Percentiles rank a stretch among this genome's conserved stretches.
Conservation (phyloP, 2,888 invertebrate genomes). For the Callinectes sapidus region DNA sequence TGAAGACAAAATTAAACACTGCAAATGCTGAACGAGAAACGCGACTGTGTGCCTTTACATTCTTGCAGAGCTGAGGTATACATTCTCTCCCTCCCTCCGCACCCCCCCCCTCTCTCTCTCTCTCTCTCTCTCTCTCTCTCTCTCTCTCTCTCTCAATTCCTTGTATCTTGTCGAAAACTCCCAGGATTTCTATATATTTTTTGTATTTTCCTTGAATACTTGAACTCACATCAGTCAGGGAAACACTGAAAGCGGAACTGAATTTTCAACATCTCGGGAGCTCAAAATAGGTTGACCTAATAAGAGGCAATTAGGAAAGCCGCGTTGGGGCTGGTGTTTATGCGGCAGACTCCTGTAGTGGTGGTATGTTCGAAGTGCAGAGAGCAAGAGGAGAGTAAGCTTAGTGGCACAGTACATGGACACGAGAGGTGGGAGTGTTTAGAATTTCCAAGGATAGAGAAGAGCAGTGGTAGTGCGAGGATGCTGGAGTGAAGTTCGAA, state of each 20-base stretch:
- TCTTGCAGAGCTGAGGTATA: too few species aligned
- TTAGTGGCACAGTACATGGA: too few species aligned
- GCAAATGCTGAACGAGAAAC: too few species aligned
- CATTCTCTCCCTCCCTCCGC: too few species aligned
- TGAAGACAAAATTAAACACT: too few species aligned
- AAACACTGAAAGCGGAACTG: neutral
- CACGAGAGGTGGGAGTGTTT: too few species aligned
- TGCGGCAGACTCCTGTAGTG: neutral
- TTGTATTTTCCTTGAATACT: too few species aligned
- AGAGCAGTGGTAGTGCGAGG: neutral
- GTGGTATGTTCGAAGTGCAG: neutral
- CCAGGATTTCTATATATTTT: too few species aligned
- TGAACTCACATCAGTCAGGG: neutral
- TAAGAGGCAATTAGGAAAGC: neutral
- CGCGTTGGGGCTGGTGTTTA: neutral
- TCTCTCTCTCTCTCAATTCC: neutral
- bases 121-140: constrained; percentile 25
- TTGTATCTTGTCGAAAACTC: too few species aligned
- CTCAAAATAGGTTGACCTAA: neutral
- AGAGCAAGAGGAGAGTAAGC: neutral
- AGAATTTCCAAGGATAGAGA: neutral
- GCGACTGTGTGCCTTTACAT: too few species aligned
- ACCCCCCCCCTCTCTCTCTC: neutral
- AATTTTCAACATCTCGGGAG: neutral
- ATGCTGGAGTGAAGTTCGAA: too few species aligned